phyloP scores from a whole-genome alignment of 2,888 invertebrate species.

The Tinea pellionella region DNA sequence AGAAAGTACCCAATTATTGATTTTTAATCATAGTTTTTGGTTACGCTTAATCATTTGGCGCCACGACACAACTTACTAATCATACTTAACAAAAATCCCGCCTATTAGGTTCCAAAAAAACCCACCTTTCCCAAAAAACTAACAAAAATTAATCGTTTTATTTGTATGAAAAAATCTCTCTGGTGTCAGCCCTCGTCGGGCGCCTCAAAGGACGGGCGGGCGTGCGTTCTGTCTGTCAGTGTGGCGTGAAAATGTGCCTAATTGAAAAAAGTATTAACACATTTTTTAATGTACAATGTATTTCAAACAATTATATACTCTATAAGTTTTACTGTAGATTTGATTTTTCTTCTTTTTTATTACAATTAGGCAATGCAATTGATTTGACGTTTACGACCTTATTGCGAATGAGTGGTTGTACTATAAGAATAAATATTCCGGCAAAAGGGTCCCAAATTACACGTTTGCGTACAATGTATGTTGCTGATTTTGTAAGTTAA shows the following conservation, averaged over 20 bases:
- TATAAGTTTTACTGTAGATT: neutral
- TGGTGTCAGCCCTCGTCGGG: constrained; percentile 25
- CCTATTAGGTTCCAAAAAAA: neutral
- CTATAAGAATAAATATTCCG: too few relatives aligned
- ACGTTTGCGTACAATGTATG: too few relatives aligned
- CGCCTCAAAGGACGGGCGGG: constrained; percentile 21
- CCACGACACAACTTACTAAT: neutral
- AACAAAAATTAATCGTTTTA: neutral
- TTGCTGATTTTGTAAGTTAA: too few relatives aligned
- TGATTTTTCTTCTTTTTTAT: neutral
- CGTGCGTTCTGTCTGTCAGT: constrained; percentile 16
- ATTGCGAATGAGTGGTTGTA: too few relatives aligned
- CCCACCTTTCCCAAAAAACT: neutral
- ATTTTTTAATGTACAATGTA: constrained; percentile 11
- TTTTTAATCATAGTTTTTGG: neutral
- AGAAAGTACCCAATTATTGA: neutral
- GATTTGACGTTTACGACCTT: too few relatives aligned
- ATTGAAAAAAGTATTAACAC: constrained; percentile 31
- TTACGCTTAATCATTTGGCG: neutral
- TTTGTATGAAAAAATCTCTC: neutral
- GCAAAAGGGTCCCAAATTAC: too few relatives aligned
- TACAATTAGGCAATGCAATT: too few relatives aligned
- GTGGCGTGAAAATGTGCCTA: constrained; percentile 31
- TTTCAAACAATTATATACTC: neutral
- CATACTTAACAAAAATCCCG: neutral